Percentiles rank a stretch among this genome's conserved stretches.
phyloP scores from a whole-genome alignment of 2,113 vertebrate genomes.

The Thalassarche chlororhynchos region DNA sequence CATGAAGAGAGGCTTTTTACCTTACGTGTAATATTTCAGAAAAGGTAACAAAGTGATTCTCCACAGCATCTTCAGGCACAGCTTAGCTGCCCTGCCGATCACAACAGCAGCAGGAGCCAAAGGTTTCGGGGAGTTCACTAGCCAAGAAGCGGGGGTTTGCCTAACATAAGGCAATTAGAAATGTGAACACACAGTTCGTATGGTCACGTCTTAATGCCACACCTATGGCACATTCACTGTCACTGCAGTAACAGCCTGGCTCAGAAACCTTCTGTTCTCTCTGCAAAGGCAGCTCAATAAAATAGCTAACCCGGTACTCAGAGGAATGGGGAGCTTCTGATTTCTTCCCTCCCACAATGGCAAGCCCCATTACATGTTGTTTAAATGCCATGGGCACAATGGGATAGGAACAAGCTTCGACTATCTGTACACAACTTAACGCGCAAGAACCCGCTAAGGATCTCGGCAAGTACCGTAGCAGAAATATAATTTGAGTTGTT shows the following conservation, averaged over 20 bases:
- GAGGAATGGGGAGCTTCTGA: neutral
- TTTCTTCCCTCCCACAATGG: neutral
- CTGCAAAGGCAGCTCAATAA: neutral
- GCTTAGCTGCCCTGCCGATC: neutral
- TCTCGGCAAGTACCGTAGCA: neutral
- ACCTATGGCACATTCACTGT: neutral
- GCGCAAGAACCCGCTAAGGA: neutral
- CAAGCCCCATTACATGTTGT: neutral
- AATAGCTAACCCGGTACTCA: too few species aligned
- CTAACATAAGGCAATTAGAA: neutral
- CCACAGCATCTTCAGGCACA: neutral
- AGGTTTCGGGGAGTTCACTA: neutral
- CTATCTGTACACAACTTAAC: neutral
- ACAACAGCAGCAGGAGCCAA: neutral
- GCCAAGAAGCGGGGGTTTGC: neutral
- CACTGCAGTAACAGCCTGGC: neutral
- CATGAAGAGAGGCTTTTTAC: neutral
- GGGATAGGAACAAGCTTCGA: neutral
- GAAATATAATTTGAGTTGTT: neutral
- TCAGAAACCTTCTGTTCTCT: neutral
- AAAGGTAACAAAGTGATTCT: neutral
- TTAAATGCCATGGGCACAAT: neutral
- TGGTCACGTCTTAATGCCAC: neutral
- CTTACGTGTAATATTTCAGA: neutral
- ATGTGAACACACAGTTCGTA: fast-evolving